These are phyloP conservation scores for Haplochromis burtoni DNA, from an alignment of 2,113 vertebrate genomes.

Conservation along the genomic window DNA sequence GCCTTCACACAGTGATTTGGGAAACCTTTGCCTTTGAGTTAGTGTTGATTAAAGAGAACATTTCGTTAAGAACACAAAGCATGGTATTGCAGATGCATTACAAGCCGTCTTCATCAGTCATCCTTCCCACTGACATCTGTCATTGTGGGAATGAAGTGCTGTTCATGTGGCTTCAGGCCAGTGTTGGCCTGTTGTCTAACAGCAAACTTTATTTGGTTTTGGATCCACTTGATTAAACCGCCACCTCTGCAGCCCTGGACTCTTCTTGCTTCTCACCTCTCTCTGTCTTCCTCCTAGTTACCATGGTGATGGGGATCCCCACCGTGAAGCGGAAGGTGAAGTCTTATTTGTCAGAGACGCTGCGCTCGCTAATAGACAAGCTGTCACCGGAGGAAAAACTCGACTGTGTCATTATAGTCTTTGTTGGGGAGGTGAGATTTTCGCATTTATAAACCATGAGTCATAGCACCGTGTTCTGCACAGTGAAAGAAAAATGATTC, in stretches of 20 bases:
- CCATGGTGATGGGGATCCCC: constrained; percentile 98
- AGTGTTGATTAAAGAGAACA: not conserved
- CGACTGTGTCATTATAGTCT: constrained; percentile 95
- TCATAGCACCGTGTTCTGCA: not conserved
- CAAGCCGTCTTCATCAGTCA: not conserved
- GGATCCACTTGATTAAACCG: not conserved
- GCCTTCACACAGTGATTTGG: not conserved
- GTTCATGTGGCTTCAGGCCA: not conserved
- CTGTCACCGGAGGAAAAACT: constrained; percentile 91
- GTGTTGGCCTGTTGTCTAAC: not conserved
- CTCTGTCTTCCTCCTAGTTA: constrained; percentile 73
- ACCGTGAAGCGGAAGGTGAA: constrained; percentile 97
- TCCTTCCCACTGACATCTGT: constrained; percentile 27
- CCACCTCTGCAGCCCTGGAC: not conserved
- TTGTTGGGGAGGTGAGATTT: constrained; percentile 88
- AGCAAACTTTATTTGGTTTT: not conserved
- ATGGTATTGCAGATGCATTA: not conserved
- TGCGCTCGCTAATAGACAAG: constrained; percentile 94
- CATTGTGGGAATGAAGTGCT: not conserved
- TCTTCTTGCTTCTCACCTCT: not conserved
- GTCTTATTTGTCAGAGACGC: constrained; percentile 94
- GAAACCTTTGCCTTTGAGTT: not conserved
- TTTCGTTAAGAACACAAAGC: not conserved
- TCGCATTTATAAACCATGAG: not conserved
- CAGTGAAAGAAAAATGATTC: too few relatives aligned